Conservation (phyloP, 2,113 vertebrate genomes). For the Heteronetta atricapilla region DNA sequence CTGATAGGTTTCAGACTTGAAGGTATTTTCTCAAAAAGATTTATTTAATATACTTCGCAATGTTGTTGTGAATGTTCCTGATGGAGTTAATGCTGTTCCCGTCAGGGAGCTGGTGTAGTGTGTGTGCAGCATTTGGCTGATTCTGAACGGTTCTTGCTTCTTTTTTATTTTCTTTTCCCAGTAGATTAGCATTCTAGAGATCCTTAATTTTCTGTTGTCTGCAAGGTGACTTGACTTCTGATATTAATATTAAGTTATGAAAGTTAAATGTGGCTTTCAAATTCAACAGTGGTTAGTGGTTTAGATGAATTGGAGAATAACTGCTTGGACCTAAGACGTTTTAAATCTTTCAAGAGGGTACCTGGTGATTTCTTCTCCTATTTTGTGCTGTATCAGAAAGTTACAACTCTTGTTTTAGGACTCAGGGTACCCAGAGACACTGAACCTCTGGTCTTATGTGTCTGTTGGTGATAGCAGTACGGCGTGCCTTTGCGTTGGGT, state of each 20-base stretch:
- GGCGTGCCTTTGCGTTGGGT: neutral
- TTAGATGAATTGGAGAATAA: neutral
- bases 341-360: neutral
- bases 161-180: neutral
- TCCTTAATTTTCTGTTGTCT: neutral
- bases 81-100: neutral
- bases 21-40: neutral
- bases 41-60: neutral
- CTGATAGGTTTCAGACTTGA: neutral
- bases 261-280: conserved; percentile 28
- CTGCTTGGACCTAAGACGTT: neutral
- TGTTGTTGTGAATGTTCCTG: neutral
- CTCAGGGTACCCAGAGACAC: neutral
- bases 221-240: neutral
- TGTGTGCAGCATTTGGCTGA: neutral
- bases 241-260: conserved; percentile 10
- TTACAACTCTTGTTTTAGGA: neutral
- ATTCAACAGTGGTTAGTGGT: conserved; percentile 17
- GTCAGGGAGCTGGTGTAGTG: neutral
- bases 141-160: neutral
- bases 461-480: neutral
- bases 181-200: neutral
- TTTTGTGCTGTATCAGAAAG: neutral
- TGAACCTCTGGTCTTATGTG: neutral
- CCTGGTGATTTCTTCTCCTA: neutral